Conservation (phyloP, 2,888 invertebrate genomes). For the Leuctra nigra region DNA sequence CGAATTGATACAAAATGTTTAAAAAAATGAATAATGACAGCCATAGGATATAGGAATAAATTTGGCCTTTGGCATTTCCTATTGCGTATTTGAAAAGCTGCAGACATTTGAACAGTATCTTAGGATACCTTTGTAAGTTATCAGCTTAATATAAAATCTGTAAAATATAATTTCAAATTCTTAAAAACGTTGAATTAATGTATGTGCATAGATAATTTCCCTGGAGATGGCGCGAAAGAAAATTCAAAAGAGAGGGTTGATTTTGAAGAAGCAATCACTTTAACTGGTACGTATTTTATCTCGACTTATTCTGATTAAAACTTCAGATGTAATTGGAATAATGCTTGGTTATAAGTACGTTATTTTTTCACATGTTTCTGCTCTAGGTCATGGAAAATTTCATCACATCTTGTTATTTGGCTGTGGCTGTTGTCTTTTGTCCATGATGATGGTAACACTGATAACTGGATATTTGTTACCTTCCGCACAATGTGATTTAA, state of each 20-base stretch:
- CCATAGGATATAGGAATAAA: too few species aligned
- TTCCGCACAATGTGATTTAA: slow-evolving; percentile 59
- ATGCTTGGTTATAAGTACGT: too few species aligned
- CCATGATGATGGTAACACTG: slow-evolving; percentile 54
- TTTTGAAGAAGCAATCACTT: not conserved
- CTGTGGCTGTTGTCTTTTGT: slow-evolving; percentile 56
- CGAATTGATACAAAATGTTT: too few species aligned
- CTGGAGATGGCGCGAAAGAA: not conserved
- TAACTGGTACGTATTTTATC: not conserved
- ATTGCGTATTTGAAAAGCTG: too few species aligned
- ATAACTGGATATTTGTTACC: slow-evolving; percentile 44
- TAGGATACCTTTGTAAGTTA: too few species aligned
- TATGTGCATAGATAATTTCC: not conserved
- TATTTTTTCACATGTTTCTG: not conserved
- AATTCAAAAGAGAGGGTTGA: not conserved
- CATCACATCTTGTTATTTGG: slow-evolving; percentile 53
- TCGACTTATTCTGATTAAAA: not conserved
- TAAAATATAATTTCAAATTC: too few species aligned
- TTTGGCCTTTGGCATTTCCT: too few species aligned
- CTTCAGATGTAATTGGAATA: too few species aligned
- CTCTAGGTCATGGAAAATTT: not conserved
- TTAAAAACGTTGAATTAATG: too few species aligned
- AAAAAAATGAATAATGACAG: too few species aligned
- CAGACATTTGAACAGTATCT: too few species aligned
- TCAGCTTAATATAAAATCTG: too few species aligned